These are phyloP conservation scores for Dinothrombium tinctorium DNA, from an alignment of 1,140 invertebrate genomes.

Conservation along the genomic window DNA sequence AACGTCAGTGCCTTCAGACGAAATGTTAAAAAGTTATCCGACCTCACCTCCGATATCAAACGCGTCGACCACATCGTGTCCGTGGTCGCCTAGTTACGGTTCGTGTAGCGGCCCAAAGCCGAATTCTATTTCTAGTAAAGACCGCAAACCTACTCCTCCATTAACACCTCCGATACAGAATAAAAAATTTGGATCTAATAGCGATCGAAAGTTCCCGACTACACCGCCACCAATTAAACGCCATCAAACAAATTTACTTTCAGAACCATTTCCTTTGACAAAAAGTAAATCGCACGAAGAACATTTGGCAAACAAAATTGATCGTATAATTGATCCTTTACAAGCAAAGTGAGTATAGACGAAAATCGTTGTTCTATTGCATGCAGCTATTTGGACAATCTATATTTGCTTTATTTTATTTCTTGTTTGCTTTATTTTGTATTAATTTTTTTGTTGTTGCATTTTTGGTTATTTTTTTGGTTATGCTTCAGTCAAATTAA, in stretches of 20 bases:
- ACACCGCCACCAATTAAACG: constrained; percentile 52
- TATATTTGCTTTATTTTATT: too few relatives aligned
- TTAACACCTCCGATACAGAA: constrained; percentile 28
- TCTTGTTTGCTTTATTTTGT: too few relatives aligned
- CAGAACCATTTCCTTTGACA: constrained; percentile 39
- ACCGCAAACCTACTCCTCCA: constrained; percentile 28
- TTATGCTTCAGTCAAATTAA: too few relatives aligned
- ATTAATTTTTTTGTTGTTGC: too few relatives aligned
- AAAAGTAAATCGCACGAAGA: constrained; percentile 81
- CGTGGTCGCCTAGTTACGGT: too few relatives aligned
- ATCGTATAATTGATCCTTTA: constrained; percentile 22
- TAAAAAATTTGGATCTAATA: constrained; percentile 22
- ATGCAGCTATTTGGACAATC: constrained; percentile 2
- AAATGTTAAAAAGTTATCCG: constrained; percentile 27
- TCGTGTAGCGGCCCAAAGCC: constrained; percentile 13
- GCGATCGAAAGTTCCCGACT: constrained; percentile 33
- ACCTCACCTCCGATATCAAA: too few relatives aligned
- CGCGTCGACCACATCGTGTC: too few relatives aligned
- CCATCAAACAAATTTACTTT: constrained; percentile 33
- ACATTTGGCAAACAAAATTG: constrained; percentile 39
- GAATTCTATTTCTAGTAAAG: constrained; percentile 16
- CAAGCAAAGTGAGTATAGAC: constrained; percentile 15
- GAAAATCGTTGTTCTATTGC: constrained; percentile 3
- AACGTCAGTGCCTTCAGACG: constrained; percentile 34
- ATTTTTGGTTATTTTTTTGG: too few relatives aligned